Evolutionary conservation across 2,113 vertebrate genomes (phyloP).

Genomic region (Natator depressus): DNA sequence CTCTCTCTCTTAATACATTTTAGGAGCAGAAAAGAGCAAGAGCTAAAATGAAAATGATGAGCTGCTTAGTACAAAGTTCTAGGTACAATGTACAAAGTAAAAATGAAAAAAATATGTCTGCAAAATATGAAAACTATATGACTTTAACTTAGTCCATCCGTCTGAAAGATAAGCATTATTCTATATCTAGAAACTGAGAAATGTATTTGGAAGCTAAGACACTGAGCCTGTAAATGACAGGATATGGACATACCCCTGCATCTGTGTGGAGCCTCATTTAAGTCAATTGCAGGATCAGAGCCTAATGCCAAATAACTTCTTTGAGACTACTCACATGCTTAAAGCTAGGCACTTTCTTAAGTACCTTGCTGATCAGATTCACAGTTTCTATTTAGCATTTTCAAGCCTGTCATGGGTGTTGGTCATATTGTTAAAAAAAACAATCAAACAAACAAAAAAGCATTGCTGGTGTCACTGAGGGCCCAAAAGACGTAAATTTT

Average conservation of each 20-base stretch:
- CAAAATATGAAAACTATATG: neutral
- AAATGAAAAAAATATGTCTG: neutral
- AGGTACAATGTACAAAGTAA: neutral
- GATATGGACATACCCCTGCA: neutral
- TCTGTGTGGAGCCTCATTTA: neutral
- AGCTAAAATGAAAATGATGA: slow-evolving; percentile 27
- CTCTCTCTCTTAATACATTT: too few species aligned
- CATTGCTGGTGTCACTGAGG: neutral
- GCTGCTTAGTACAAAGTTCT: neutral
- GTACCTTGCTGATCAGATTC: neutral
- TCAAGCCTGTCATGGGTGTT: neutral
- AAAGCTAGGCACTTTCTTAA: neutral
- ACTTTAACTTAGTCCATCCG: neutral
- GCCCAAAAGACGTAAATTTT: neutral
- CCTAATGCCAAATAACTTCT: neutral
- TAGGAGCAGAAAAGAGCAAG: slow-evolving; percentile 8
- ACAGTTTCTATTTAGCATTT: neutral
- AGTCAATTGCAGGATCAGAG: neutral
- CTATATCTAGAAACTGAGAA: neutral
- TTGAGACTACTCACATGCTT: neutral
- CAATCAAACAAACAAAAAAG: neutral
- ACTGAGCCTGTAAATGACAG: neutral
- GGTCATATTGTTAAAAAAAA: neutral
- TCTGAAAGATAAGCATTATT: neutral
- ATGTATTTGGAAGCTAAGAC: neutral